Evolutionary conservation across 2,888 invertebrate species (phyloP).

Genomic region (Conus canariensis): DNA sequence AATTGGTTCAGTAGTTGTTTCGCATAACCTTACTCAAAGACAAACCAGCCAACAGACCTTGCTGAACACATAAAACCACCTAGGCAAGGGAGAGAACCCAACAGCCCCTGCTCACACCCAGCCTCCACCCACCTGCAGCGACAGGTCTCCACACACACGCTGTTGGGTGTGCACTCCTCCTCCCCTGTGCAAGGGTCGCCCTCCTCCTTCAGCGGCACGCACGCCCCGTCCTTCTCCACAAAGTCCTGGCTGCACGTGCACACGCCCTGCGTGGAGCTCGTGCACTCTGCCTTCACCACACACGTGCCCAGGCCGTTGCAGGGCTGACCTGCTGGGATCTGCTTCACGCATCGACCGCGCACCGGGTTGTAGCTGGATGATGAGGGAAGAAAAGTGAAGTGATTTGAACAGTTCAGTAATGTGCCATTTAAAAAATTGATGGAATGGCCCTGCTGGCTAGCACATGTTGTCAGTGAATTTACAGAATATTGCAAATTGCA

Average conservation of each 20-base stretch:
- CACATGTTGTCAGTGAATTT: too few species aligned
- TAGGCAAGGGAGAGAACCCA: too few species aligned
- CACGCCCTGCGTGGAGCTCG: slow-evolving; percentile 37
- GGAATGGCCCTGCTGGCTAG: too few species aligned
- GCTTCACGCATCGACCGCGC: slow-evolving; percentile 39
- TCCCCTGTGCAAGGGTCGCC: slow-evolving; percentile 39
- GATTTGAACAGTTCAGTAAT: background rate
- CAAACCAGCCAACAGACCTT: too few species aligned
- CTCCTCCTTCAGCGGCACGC: slow-evolving; percentile 44
- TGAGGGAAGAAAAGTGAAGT: background rate
- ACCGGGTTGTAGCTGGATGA: slow-evolving; percentile 31
- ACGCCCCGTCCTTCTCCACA: slow-evolving; percentile 29
- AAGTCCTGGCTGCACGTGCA: slow-evolving; percentile 41
- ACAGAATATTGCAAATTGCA: too few species aligned
- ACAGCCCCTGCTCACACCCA: too few species aligned
- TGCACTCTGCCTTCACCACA: slow-evolving; percentile 41
- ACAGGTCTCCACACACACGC: slow-evolving; percentile 38
- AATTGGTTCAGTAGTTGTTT: too few species aligned
- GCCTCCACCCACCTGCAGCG: background rate
- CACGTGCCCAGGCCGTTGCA: slow-evolving; percentile 43
- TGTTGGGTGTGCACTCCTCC: slow-evolving; percentile 45
- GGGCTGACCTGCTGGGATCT: slow-evolving; percentile 33
- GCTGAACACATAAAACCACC: too few species aligned
- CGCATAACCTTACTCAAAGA: too few species aligned
- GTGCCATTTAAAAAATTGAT: background rate